These are phyloP conservation scores for Sebastes nivosus DNA, from an alignment of 2,797 vertebrate species.

Conservation along the genomic window DNA sequence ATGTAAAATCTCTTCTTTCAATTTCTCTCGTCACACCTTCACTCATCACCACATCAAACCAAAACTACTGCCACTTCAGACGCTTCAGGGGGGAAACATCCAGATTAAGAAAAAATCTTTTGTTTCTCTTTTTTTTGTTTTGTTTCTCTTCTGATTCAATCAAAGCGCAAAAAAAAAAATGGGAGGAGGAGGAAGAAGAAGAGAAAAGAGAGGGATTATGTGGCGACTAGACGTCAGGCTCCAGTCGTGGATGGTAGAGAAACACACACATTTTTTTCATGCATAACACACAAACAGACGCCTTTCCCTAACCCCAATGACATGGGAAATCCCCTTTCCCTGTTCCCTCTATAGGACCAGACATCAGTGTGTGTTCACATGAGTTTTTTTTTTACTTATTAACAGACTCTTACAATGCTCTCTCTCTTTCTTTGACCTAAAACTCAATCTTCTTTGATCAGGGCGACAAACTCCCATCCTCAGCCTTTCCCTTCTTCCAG, in stretches of 20 bases:
- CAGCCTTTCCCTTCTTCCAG: slow-evolving; percentile 42
- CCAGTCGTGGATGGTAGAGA: slow-evolving; percentile 1
- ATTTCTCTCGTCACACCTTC: slow-evolving; percentile 42
- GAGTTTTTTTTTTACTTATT: slow-evolving; percentile 49
- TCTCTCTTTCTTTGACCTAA: slow-evolving; percentile 12
- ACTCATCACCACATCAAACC: slow-evolving; percentile 56
- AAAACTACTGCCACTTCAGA: slow-evolving; percentile 51
- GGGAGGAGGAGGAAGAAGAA: slow-evolving; percentile 7
- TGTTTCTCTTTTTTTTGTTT: slow-evolving; percentile 1
- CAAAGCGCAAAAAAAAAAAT: not conserved
- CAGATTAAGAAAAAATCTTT: not conserved
- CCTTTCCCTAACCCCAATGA: slow-evolving; percentile 49
- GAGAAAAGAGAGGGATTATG: slow-evolving; percentile 46
- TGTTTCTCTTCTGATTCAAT: slow-evolving; percentile 15
- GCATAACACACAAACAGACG: slow-evolving; percentile 59
- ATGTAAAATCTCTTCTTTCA: slow-evolving; percentile 46
- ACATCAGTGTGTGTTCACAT: slow-evolving; percentile 20
- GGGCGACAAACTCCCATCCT: slow-evolving; percentile 4
- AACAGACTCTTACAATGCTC: slow-evolving; percentile 52
- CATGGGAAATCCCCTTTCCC: slow-evolving; percentile 58
- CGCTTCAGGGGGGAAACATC: slow-evolving; percentile 10
- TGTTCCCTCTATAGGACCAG: slow-evolving; percentile 13
- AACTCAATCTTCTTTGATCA: slow-evolving; percentile 64
- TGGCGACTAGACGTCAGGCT: slow-evolving; percentile 31
- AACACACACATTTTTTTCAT: slow-evolving; percentile 40